phyloP scores from a whole-genome alignment of 1,140 invertebrate species.

The Caenorhabditis tropicalis region DNA sequence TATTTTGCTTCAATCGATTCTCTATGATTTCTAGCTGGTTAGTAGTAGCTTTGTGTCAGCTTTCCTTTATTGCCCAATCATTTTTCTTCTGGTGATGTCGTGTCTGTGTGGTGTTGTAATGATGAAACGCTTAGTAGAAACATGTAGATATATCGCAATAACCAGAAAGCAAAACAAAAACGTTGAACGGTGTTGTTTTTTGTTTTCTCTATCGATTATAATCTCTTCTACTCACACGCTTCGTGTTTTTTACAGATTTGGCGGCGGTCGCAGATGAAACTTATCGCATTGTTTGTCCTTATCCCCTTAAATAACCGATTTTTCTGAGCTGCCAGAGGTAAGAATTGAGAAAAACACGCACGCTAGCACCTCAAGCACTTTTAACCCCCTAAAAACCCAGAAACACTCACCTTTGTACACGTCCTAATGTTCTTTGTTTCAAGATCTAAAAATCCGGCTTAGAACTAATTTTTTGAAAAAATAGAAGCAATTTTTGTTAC shows the following conservation, averaged over 20 bases:
- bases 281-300: slow-evolving; percentile 30
- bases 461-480: too few species aligned
- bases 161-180: background rate
- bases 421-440: background rate
- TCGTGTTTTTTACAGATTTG: slow-evolving; percentile 36
- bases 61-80: background rate
- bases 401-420: background rate
- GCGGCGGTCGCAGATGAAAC: too few species aligned
- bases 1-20: background rate
- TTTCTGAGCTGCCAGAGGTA: background rate
- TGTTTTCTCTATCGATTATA: background rate
- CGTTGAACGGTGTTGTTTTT: background rate
- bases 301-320: background rate
- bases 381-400: background rate
- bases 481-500: too few species aligned
- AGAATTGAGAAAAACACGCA: background rate
- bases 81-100: background rate
- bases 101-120: background rate
- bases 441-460: too few species aligned
- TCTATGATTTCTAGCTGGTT: background rate
- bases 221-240: slow-evolving; percentile 2
- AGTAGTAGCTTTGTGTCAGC: background rate
- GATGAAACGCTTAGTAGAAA: background rate
- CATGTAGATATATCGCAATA: background rate
- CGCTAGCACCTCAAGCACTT: background rate